Evolutionary conservation across 2,888 invertebrate genomes (phyloP).

Genomic region (Sinhomidia bicolor): DNA sequence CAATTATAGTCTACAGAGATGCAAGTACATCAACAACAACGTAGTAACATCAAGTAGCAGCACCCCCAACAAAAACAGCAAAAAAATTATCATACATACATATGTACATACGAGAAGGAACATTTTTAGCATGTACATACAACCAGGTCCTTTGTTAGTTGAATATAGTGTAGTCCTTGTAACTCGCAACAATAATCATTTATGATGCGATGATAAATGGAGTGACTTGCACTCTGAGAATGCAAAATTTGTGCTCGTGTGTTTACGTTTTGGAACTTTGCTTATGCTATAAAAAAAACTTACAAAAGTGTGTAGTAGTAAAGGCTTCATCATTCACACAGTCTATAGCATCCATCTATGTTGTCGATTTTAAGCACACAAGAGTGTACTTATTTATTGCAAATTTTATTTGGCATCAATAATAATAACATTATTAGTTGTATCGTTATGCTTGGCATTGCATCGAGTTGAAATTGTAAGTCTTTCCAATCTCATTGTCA

Average conservation of each 20-base stretch:
- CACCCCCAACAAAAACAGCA: neutral
- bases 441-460: slow-evolving; percentile 4
- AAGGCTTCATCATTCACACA: neutral
- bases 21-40: neutral
- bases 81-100: slow-evolving; percentile 14
- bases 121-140: neutral
- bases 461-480: neutral
- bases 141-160: slow-evolving; percentile 23
- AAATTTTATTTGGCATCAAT: slow-evolving; percentile 15
- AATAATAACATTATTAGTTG: no score
- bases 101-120: no score
- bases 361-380: neutral
- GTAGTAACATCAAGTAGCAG: neutral
- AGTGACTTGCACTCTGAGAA: slow-evolving; percentile 17
- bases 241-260: slow-evolving; percentile 3
- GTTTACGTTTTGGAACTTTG: neutral
- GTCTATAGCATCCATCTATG: neutral
- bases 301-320: neutral
- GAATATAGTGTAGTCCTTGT: slow-evolving; percentile 1
- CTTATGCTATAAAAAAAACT: neutral
- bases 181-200: slow-evolving; percentile 5
- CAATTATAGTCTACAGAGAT: neutral
- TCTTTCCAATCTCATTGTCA: slow-evolving; percentile 47
- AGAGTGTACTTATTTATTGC: neutral
- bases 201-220: neutral